Evolutionary conservation across 2,797 vertebrate genomes (phyloP).

Genomic region (Thalassophryne amazonica): DNA sequence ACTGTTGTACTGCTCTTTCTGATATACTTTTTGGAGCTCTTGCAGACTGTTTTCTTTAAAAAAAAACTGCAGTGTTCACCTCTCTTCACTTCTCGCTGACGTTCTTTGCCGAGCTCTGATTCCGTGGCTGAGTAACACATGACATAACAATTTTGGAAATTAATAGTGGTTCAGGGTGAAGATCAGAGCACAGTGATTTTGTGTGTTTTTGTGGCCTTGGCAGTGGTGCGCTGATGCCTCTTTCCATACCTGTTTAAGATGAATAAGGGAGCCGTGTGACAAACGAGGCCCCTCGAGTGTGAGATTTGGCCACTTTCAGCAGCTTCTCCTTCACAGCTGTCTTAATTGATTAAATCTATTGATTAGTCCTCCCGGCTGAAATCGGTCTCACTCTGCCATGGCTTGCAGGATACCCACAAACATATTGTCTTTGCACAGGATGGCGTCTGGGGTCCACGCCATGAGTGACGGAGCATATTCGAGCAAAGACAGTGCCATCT

Average conservation of each 20-base stretch:
- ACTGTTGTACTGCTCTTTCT: slow-evolving; percentile 49
- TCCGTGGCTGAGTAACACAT: neutral
- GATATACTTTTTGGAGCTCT: no score
- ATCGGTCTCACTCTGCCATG: slow-evolving; percentile 20
- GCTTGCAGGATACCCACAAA: slow-evolving; percentile 29
- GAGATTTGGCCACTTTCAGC: slow-evolving; percentile 33
- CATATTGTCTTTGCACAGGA: slow-evolving; percentile 29
- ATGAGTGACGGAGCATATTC: slow-evolving; percentile 2
- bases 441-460: slow-evolving; percentile 21
- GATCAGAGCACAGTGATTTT: neutral
- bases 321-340: slow-evolving; percentile 42
- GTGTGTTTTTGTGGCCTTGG: no score
- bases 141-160: neutral
- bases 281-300: slow-evolving; percentile 29
- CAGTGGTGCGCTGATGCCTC: slow-evolving; percentile 3
- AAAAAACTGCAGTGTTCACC: slow-evolving; percentile 61
- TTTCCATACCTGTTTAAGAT: slow-evolving; percentile 30
- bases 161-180: neutral
- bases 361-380: slow-evolving; percentile 40
- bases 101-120: slow-evolving; percentile 20
- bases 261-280: slow-evolving; percentile 29
- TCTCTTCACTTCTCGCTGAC: no score
- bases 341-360: slow-evolving; percentile 64
- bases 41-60: slow-evolving; percentile 15
- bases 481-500: slow-evolving; percentile 16